A percentile compares a stretch with the other conserved stretches of the same genome.
Conservation (phyloP, 2,113 vertebrate species). For the Epinephelus fuscoguttatus region DNA sequence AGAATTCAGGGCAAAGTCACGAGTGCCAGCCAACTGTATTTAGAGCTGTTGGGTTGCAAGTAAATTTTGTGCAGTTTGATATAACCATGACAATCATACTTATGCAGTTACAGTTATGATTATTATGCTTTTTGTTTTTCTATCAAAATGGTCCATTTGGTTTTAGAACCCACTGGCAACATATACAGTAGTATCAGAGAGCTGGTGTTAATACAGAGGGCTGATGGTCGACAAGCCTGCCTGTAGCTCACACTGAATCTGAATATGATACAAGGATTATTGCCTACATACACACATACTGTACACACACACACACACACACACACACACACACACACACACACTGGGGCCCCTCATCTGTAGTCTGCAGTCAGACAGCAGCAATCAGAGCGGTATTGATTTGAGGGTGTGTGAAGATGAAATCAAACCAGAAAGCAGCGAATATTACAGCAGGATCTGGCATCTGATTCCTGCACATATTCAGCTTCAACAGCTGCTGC, state of each 20-base stretch:
- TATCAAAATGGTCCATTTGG: neutral
- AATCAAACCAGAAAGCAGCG: constrained; percentile 51
- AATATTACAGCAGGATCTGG: constrained; percentile 31
- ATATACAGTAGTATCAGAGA: constrained; percentile 6
- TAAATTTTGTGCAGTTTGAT: neutral
- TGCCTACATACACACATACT: neutral
- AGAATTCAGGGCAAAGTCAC: neutral
- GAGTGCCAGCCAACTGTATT: no score
- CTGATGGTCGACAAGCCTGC: neutral
- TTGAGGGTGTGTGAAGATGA: constrained; percentile 66
- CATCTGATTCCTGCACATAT: constrained; percentile 31
- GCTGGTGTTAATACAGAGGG: constrained; percentile 1
- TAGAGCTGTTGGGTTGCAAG: neutral
- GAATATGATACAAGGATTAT: constrained; percentile 44
- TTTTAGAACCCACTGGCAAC: neutral
- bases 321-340: constrained; percentile 2
- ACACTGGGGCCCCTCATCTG: constrained; percentile 52
- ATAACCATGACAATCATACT: neutral
- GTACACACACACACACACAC: constrained; percentile 22
- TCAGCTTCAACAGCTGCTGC: constrained; percentile 15
- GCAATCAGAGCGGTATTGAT: constrained; percentile 74
- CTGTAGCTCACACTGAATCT: constrained; percentile 29
- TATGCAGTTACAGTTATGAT: neutral
- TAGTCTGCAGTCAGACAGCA: constrained; percentile 64
- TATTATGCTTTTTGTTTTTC: neutral